phyloP scores from a whole-genome alignment of 2,113 vertebrate species.

The Bostrychus sinensis region DNA sequence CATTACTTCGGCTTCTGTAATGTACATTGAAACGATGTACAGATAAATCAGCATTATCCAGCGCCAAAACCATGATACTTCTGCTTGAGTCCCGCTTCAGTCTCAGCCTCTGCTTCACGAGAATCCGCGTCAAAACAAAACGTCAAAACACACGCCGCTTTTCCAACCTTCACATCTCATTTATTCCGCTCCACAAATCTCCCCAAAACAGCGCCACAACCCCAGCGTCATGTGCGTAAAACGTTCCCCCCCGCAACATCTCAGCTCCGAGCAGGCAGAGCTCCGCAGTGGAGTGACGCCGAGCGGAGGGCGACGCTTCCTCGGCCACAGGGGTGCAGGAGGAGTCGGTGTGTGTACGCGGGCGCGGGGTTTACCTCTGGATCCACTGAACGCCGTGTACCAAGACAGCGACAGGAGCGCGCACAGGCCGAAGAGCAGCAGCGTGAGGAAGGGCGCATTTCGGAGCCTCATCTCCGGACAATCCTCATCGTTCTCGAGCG shows the following conservation, averaged over 20 bases:
- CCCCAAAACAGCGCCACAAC: neutral
- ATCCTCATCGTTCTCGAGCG: conserved; percentile 80
- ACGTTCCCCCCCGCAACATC: too few species aligned
- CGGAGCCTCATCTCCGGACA: conserved; percentile 91
- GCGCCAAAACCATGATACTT: too few species aligned
- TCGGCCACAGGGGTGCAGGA: neutral
- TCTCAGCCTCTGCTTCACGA: neutral
- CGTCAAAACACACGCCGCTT: neutral
- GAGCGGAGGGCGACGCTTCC: conserved; percentile 1
- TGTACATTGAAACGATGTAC: too few species aligned
- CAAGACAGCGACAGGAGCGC: conserved; percentile 94
- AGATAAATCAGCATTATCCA: too few species aligned
- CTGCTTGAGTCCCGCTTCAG: neutral
- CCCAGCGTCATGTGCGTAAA: neutral
- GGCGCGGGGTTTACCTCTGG: conserved; percentile 85
- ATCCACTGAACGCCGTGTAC: conserved; percentile 96
- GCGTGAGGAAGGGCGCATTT: conserved; percentile 95
- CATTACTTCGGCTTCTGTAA: too few species aligned
- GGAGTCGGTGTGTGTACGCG: neutral
- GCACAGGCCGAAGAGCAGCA: conserved; percentile 92
- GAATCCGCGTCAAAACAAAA: neutral
- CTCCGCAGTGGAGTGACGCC: neutral
- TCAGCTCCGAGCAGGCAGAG: too few species aligned
- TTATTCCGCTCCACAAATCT: neutral
- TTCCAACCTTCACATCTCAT: neutral